These are phyloP conservation scores for Aotus griseimembra DNA, from an alignment of 2,797 vertebrate species.

Conservation along the genomic window DNA sequence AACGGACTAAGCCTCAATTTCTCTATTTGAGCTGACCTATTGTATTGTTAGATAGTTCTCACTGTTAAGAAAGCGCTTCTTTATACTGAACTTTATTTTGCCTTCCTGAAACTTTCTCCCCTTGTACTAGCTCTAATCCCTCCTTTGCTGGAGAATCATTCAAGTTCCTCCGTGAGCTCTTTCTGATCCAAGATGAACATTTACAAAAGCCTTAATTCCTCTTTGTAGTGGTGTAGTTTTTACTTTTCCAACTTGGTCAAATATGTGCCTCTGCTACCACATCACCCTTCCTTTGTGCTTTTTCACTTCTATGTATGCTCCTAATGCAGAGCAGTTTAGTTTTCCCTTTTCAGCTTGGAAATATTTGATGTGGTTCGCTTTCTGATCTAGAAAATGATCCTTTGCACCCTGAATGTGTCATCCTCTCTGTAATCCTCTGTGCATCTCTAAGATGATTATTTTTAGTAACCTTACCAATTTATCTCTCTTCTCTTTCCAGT, in stretches of 20 bases:
- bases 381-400: background rate
- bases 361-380: background rate
- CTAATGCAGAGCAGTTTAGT: background rate
- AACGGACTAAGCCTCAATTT: background rate
- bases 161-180: background rate
- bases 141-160: background rate
- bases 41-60: background rate
- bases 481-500: background rate
- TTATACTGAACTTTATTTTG: background rate
- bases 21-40: background rate
- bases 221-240: background rate
- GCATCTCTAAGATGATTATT: background rate
- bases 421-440: background rate
- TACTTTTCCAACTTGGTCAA: background rate
- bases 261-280: background rate
- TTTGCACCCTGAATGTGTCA: background rate
- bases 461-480: background rate
- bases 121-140: background rate
- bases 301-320: background rate
- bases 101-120: background rate
- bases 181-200: background rate
- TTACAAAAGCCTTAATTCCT: background rate
- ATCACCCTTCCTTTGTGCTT: background rate
- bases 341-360: background rate
- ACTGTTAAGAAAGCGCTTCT: background rate